A percentile compares a stretch with the other conserved stretches of the same genome.
Evolutionary conservation across 2,113 vertebrate genomes (phyloP).

Genomic region (Loxodonta africana): DNA sequence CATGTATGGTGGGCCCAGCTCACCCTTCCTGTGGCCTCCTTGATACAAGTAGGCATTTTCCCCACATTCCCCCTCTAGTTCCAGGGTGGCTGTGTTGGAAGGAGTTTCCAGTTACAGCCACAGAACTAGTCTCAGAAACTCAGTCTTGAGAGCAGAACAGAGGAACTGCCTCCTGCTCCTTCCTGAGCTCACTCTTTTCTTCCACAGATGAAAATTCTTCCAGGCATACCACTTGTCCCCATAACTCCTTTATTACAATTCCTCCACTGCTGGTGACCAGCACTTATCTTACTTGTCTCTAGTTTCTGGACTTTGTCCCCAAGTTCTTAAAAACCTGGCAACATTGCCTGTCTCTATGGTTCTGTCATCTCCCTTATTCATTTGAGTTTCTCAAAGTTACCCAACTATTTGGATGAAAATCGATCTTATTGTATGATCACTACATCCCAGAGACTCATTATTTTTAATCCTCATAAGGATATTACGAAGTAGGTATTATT

Average conservation of each 20-base stretch:
- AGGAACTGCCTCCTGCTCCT: neutral
- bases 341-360: neutral
- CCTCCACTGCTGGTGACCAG: neutral
- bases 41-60: neutral
- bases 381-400: neutral
- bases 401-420: neutral
- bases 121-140: neutral
- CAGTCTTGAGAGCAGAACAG: neutral
- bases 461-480: conserved; percentile 15
- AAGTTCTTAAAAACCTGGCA: neutral
- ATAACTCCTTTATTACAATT: neutral
- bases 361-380: neutral
- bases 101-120: neutral
- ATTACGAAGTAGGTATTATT: neutral
- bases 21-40: neutral
- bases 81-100: neutral
- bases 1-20: neutral
- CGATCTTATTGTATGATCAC: neutral
- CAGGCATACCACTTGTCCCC: neutral
- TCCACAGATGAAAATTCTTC: neutral
- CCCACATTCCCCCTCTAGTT: neutral
- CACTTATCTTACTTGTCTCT: neutral
- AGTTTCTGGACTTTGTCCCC: neutral
- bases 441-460: neutral
- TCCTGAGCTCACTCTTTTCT: neutral